phyloP scores from a whole-genome alignment of 2,888 invertebrate species.

The Dinocampus coccinellae region DNA sequence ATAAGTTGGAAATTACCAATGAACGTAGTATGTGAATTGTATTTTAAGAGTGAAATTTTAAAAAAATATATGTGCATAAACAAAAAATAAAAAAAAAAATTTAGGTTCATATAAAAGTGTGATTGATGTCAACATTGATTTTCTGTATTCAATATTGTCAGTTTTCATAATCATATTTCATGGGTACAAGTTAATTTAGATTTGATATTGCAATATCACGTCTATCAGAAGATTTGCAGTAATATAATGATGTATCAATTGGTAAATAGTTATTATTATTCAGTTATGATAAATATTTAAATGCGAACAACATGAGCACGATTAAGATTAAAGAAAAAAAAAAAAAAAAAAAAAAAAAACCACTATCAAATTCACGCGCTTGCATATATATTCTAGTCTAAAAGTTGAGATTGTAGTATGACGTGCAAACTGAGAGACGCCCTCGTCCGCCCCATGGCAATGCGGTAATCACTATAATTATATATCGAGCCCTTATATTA shows the following conservation, averaged over 20 bases:
- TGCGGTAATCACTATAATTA: conserved; percentile 70
- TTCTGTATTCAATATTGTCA: background rate
- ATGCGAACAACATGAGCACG: conserved; percentile 1
- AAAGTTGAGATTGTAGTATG: conserved; percentile 68
- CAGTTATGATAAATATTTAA: conserved; percentile 9
- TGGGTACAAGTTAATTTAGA: background rate
- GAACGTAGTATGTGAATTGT: background rate
- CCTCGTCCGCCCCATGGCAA: conserved; percentile 69
- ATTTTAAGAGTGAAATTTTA: no score
- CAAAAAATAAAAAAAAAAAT: background rate
- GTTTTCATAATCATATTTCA: background rate
- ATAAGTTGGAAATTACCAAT: background rate
- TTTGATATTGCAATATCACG: background rate
- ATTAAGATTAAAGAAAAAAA: conserved; percentile 35
- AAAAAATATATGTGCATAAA: background rate
- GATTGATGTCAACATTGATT: background rate
- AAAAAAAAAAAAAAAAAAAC: conserved; percentile 51
- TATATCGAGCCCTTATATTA: conserved; percentile 69
- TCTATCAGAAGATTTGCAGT: background rate
- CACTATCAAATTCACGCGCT: conserved; percentile 62
- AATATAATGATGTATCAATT: background rate
- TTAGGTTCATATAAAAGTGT: background rate
- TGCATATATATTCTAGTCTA: conserved; percentile 52
- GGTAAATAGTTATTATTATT: conserved; percentile 13
- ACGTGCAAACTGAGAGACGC: conserved; percentile 69